Conservation (phyloP, 2,888 invertebrate species). For the Idaea biselata region DNA sequence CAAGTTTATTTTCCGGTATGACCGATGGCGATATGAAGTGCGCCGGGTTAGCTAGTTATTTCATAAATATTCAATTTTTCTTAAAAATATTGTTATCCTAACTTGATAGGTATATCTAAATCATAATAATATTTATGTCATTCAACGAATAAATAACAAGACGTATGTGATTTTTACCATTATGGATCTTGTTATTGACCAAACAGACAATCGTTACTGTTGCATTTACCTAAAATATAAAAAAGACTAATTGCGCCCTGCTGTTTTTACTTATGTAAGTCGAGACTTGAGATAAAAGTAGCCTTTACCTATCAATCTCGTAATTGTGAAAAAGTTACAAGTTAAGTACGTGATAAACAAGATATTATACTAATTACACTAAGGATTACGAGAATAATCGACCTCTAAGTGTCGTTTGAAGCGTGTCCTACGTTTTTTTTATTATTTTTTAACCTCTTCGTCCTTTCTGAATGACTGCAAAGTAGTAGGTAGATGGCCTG, state of each 20-base stretch:
- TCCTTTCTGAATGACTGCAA: constrained; percentile 12
- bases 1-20: too few species aligned
- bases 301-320: too few species aligned
- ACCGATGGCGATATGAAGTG: too few species aligned
- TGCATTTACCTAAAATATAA: too few species aligned
- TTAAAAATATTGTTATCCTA: background rate
- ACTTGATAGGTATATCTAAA: background rate
- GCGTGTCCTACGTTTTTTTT: constrained; percentile 7
- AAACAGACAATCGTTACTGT: too few species aligned
- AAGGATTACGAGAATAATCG: background rate
- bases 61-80: background rate
- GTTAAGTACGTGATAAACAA: background rate
- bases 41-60: background rate
- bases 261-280: too few species aligned
- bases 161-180: background rate
- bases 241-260: too few species aligned
- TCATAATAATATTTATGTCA: background rate
- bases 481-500: constrained; percentile 21
- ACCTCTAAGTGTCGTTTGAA: background rate
- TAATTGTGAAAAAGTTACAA: too few species aligned
- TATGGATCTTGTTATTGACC: too few species aligned
- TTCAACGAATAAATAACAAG: background rate
- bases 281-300: too few species aligned
- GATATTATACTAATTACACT: background rate
- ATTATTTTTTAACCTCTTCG: constrained; percentile 27